Base-by-base conservation (phyloP, 1,140 invertebrate genomes). In the Phymorhynchus buccinoides region DNA sequence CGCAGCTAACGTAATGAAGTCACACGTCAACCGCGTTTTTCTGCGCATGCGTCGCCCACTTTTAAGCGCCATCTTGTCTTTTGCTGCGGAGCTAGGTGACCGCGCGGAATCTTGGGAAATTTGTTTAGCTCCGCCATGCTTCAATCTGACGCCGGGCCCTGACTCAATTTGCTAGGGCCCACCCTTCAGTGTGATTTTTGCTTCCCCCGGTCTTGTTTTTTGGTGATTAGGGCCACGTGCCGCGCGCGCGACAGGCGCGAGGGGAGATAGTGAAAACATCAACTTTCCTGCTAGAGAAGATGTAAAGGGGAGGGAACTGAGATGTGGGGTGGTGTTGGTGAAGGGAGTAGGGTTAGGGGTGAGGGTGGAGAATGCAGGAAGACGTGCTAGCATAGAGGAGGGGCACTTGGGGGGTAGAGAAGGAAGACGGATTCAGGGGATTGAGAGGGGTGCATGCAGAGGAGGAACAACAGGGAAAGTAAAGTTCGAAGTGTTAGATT, bases 81-180 rank as follows among this genome's bases (percentile, higher is more conserved):
- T 75, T 41, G 35, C 14, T 39, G 73, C n/a, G n/a, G n/a, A n/a
- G n/a, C n/a, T n/a, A 75, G 73, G 73, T 75, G 73, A 41, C 73
- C 73, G 73, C 37, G 73, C 73, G 73, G 73, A 75, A 75, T 75
- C 73, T 22, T 75, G 73, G 73, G 73, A 75, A 75, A 75, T 75
- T 75, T 75, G 73, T 41, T 75, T 75, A 41, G 37, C 35, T 41
- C 37, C 32, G 73, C 73, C 73, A 75, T 75, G 73, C 73, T 75
- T 75, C 35, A 75, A 75, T 75, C 73, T 75, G 73, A 75, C 73
- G 73, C 73, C 37, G 35, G 37, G n/a, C 3, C 35, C 37, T 75
- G 73, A 75, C 73, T 75, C 73, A 41, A 75, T 75, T 75, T 75
- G 73, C 37, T 41, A 16, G 56, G 56, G 12, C 48, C 48, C 30